Percentiles rank a stretch among this genome's conserved stretches.
These are phyloP conservation scores for Todiramphus saurophagus DNA, from an alignment of 2,113 vertebrate genomes.

Conservation along the genomic window DNA sequence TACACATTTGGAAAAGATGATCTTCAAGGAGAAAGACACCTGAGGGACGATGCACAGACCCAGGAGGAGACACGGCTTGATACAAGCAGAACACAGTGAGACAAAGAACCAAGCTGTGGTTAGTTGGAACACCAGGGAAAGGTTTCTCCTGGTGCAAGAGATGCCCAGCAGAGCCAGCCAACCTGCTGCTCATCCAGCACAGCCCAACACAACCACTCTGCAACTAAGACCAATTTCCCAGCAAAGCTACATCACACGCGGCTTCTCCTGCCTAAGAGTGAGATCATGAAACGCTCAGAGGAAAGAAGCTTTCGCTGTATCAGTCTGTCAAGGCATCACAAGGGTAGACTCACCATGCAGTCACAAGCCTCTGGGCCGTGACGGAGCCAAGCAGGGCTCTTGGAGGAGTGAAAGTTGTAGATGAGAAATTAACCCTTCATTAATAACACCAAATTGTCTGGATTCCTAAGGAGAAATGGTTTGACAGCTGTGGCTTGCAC, in stretches of 20 bases:
- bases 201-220: background rate
- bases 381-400: background rate
- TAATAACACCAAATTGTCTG: background rate
- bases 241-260: background rate
- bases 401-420: background rate
- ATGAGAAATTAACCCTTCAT: constrained; percentile 1
- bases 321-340: background rate
- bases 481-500: background rate
- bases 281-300: background rate
- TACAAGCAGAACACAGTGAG: accelerated
- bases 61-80: background rate
- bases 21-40: background rate
- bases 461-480: background rate
- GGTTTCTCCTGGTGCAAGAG: accelerated
- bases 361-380: background rate
- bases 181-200: background rate
- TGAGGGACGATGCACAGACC: accelerated
- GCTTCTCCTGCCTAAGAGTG: background rate
- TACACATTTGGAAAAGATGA: background rate
- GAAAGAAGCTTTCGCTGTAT: background rate
- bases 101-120: background rate
- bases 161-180: background rate
- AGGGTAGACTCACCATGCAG: background rate
- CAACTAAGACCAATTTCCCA: background rate
- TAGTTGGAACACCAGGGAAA: background rate